Conservation (phyloP, 92 coral and sea anemone genomes). For the Palythoa grandiflora region DNA sequence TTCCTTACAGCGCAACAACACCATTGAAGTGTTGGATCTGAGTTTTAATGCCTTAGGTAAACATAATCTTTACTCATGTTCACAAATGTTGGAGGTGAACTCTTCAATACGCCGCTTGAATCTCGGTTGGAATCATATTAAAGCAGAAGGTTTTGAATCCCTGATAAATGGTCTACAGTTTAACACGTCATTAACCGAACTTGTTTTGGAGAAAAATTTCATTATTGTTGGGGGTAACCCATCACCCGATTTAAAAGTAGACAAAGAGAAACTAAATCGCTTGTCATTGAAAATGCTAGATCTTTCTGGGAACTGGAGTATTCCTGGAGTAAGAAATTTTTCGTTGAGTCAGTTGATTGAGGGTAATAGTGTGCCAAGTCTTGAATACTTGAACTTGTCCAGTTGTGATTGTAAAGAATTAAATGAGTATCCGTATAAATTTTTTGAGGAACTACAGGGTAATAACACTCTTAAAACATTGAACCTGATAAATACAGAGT, state of each 20-base stretch:
- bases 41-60: too few relatives aligned
- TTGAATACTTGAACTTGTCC: constrained; percentile 20
- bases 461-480: neutral
- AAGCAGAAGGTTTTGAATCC: neutral
- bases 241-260: neutral
- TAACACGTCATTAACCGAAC: neutral
- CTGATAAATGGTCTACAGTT: neutral
- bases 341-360: neutral
- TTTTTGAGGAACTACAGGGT: neutral
- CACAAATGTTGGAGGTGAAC: neutral
- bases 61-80: neutral
- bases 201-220: neutral
- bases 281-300: constrained; percentile 14
- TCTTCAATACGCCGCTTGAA: neutral
- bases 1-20: constrained; percentile 22
- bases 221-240: neutral
- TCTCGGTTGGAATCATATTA: constrained; percentile 3
- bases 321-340: too few relatives aligned
- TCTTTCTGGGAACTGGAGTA: neutral
- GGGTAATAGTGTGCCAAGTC: neutral
- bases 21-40: constrained; percentile 19
- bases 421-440: neutral
- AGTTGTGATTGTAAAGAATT: fast-evolving
- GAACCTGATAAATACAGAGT: neutral
- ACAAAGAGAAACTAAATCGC: neutral